Percentiles rank a stretch among this genome's conserved stretches.
These are phyloP conservation scores for Microvelia longipes DNA, from an alignment of 1,140 invertebrate genomes.

Conservation along the genomic window DNA sequence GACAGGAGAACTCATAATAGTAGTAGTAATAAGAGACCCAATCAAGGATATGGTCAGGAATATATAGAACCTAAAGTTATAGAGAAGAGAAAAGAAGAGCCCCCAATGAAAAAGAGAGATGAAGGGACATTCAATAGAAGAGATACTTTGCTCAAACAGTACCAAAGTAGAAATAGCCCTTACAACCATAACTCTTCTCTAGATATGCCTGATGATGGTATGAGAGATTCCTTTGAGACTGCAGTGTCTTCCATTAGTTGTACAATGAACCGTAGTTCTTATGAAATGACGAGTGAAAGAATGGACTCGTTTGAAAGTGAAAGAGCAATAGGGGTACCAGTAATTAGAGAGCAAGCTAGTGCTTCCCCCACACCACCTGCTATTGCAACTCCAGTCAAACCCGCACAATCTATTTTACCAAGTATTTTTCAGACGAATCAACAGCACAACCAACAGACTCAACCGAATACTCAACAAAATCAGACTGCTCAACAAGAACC, in stretches of 20 bases:
- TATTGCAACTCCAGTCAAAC: slow-evolving; percentile 1
- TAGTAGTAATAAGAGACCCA: slow-evolving; percentile 2
- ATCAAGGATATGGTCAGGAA: slow-evolving; percentile 15
- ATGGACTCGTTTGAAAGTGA: slow-evolving; percentile 14
- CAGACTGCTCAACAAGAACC: no score
- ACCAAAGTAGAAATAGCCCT: slow-evolving; percentile 15
- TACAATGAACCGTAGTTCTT: slow-evolving; percentile 15
- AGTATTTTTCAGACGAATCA: not conserved
- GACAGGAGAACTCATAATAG: slow-evolving; percentile 21
- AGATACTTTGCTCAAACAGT: slow-evolving; percentile 19
- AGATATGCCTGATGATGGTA: slow-evolving; percentile 38
- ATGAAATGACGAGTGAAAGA: slow-evolving; percentile 17
- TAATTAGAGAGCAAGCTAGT: slow-evolving; percentile 1
- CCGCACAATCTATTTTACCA: slow-evolving; percentile 1
- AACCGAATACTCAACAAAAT: not conserved
- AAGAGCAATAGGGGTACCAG: slow-evolving; percentile 9
- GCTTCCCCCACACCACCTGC: slow-evolving; percentile 7
- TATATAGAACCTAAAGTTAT: slow-evolving; percentile 18
- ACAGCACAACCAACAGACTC: not conserved
- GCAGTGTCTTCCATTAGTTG: slow-evolving; percentile 37
- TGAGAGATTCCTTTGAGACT: slow-evolving; percentile 42
- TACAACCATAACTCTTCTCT: slow-evolving; percentile 35
- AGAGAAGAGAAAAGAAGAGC: slow-evolving; percentile 21
- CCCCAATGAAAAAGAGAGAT: slow-evolving; percentile 19
- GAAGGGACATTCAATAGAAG: slow-evolving; percentile 18